Evolutionary conservation across 2,888 invertebrate species (phyloP), one percentile per base, ranked within the genome.

Genomic region (Oligia strigilis): DNA sequence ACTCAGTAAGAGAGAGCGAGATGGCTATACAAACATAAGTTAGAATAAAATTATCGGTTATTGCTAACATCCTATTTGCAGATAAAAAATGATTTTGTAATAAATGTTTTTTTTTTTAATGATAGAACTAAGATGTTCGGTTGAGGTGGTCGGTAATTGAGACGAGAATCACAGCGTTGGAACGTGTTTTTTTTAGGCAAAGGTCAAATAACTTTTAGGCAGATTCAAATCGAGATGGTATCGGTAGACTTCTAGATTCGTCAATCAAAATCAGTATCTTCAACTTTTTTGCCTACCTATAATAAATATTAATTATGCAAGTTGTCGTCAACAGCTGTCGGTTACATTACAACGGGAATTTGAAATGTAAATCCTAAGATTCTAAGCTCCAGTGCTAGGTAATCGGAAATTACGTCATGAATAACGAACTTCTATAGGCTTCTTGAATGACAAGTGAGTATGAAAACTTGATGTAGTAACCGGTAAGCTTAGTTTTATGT

Each of bases 61-160:
- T 82, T 77, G 83, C 80, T 73, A 77, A 87, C 85, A 88, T 88
- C 87, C 88, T 86, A 83, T 88, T 88, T 78, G 80, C 79, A 81
- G 89, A 89, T 83, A 86, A 83, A 87, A 87, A 84, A 76, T 69
- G 8, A 66, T 76, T 75, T n/a, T 75, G n/a, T 78, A 62, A 43
- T 72, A n/a, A 58, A 43, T 55, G n/a, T 73, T 72, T 73, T 65
- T 75, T 43, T 83, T 81, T 77, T 74, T 23, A 65, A 19, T 58
- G 9, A 65, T 52, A 9, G 5, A 4, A 64, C 2, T 60, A 14
- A 67, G 62, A 62, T 78, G 17, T 66, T 69, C 49, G 43, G 17
- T 81, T 75, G 55, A 58, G 1, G 60, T 46, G 4, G 49, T 67
- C 4, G 6, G 52, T 72, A 60, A 64, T 58, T 52, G 19, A 60